Conservation (phyloP, 2,797 vertebrate species). For the Phalanger gymnotis region DNA sequence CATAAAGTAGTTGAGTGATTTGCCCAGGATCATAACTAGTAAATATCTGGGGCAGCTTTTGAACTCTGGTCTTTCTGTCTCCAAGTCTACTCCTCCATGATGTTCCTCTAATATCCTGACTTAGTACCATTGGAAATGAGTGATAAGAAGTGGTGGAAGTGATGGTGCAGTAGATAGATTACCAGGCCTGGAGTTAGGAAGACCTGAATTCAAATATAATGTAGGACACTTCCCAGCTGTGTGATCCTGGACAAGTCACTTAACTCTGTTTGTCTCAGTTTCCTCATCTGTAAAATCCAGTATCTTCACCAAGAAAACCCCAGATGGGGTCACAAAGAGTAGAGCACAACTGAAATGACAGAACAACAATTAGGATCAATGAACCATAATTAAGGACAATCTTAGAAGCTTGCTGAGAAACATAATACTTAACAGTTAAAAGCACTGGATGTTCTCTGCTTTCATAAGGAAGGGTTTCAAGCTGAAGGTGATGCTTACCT, state of each 20-base stretch:
- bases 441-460: not conserved
- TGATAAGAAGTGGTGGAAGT: not conserved
- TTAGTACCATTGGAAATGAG: not conserved
- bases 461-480: not conserved
- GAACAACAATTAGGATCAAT: conserved; percentile 61
- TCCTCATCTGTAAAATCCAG: not conserved
- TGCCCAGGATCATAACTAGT: not conserved
- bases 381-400: conserved; percentile 77
- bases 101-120: not conserved
- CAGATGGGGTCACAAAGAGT: not conserved
- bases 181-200: not conserved
- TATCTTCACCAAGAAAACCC: not conserved
- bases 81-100: not conserved
- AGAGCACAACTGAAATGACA: not conserved
- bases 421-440: conserved; percentile 62
- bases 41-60: not conserved
- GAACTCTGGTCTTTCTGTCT: not conserved
- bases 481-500: not conserved
- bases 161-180: not conserved
- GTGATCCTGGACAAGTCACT: not conserved
- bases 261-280: not conserved
- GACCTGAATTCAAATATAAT: not conserved
- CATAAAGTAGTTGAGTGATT: not conserved
- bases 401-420: conserved; percentile 75
- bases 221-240: not conserved